phyloP scores from a whole-genome alignment of 2,888 invertebrate species.

The Ectropis crepuscularia region DNA sequence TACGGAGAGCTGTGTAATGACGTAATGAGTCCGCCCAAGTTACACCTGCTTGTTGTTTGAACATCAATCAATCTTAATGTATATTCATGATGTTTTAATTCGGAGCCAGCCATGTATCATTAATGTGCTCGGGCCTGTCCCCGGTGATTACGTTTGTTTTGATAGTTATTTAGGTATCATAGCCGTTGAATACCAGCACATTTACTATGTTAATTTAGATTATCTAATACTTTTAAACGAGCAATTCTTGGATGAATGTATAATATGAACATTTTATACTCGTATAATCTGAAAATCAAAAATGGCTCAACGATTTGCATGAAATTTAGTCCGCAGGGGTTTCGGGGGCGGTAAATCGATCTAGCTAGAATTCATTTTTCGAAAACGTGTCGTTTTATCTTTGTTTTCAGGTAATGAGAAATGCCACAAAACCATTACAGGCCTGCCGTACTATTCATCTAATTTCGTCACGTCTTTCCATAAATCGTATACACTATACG shows the following conservation, averaged over 20 bases:
- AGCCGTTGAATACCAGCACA: slow-evolving; percentile 15
- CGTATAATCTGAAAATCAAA: no score
- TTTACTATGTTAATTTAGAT: slow-evolving; percentile 27
- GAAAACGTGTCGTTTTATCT: no score
- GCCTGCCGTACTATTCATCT: slow-evolving; percentile 1
- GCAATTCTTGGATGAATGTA: no score
- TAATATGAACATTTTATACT: no score
- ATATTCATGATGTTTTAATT: slow-evolving; percentile 41
- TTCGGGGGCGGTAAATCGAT: no score
- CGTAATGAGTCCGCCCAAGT: slow-evolving; percentile 17
- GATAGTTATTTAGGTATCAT: slow-evolving; percentile 36
- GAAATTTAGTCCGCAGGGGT: no score
- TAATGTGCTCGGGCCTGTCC: slow-evolving; percentile 36
- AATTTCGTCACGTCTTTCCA: slow-evolving; percentile 7
- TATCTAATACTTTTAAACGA: not conserved
- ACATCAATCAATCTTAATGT: slow-evolving; percentile 40
- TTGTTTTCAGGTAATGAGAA: no score
- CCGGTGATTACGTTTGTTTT: slow-evolving; percentile 40
- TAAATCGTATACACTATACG: slow-evolving; percentile 4
- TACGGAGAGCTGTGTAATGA: not conserved
- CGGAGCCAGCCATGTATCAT: slow-evolving; percentile 32
- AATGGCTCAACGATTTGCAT: no score
- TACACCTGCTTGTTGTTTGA: slow-evolving; percentile 19
- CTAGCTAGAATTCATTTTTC: no score
- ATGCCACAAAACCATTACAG: not conserved